Percentiles rank a stretch among this genome's conserved stretches.
Conservation (phyloP, 2,888 invertebrate genomes). For the Epirrita christyi region DNA sequence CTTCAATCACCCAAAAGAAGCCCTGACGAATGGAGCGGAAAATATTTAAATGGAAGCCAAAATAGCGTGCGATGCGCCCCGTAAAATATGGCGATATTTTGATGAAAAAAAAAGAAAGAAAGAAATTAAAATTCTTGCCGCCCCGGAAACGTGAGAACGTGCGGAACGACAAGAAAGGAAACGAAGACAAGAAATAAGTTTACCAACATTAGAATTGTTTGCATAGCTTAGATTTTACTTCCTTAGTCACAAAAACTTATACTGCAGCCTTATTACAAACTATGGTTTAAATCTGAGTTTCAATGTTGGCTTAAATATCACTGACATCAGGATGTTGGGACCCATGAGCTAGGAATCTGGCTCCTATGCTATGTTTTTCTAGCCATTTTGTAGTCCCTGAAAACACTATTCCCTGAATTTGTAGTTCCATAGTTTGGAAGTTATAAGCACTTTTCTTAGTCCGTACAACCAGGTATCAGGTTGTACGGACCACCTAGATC, state of each 20-base stretch:
- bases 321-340: too few relatives aligned
- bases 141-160: constrained; percentile 68
- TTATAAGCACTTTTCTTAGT: too few relatives aligned
- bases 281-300: too few relatives aligned
- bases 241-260: constrained; percentile 28
- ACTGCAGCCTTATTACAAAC: too few relatives aligned
- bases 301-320: too few relatives aligned
- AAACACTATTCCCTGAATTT: too few relatives aligned
- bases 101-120: constrained; percentile 57
- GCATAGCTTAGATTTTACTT: constrained; percentile 51
- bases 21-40: constrained; percentile 81
- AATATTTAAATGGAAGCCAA: constrained; percentile 82
- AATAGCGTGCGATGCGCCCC: constrained; percentile 72
- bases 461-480: too few relatives aligned
- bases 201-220: constrained; percentile 61
- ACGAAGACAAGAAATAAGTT: constrained; percentile 56
- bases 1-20: constrained; percentile 72
- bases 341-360: too few relatives aligned
- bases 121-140: constrained; percentile 68
- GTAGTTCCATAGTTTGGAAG: too few relatives aligned
- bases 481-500: too few relatives aligned
- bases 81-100: constrained; percentile 78
- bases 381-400: too few relatives aligned
- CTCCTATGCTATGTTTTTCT: too few relatives aligned
- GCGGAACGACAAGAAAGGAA: constrained; percentile 66